Evolutionary conservation across 2,888 invertebrate species (phyloP), one percentile per base, ranked within the genome.

Genomic region (Rotaria sp.): DNA sequence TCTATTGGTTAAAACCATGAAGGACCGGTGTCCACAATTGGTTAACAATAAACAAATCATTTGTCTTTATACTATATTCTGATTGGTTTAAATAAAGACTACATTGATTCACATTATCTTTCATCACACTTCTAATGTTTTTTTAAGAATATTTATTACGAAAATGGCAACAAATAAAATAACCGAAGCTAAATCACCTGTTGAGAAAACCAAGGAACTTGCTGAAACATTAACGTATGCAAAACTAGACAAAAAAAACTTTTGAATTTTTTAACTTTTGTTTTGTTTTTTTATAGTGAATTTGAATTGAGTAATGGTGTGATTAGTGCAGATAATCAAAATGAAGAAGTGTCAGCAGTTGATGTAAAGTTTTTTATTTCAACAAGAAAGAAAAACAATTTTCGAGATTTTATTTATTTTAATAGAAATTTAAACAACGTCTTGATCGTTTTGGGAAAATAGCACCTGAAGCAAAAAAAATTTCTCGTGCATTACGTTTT

Each of bases 391-490:
- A n/a, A 41, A n/a, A 11, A 8, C 2, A 18, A n/a, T n/a, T 10
- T 45, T 11, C n/a, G n/a, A n/a, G n/a, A 7, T 26, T 80, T 2
- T 26, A 15, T 26, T 3, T 45, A 21, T 45, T 11, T 18, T 74
- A 26, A 24, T 15, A 80, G 80, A 41, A n/a, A 41, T n/a, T 80
- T 26, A 80, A 80, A 45, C 26, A 80, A 35, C 26, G 80, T n/a
- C n/a, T 80, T 26, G 80, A 80, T n/a, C 80, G 80, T n/a, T 80
- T 80, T 11, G 80, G 45, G n/a, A 80, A 24, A 10, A 38, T 80
- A 41, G 45, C 80, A 45, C 80, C 26, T n/a, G 80, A 80, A 80
- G 45, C 41, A 45, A 45, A 45, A 41, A 45, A 80, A 80, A 80
- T 80, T 13, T 41, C 45, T 24, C 45, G 80, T 41, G 80, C 45